Conservation (phyloP, 2,797 vertebrate species). For the Coilia nasus region DNA sequence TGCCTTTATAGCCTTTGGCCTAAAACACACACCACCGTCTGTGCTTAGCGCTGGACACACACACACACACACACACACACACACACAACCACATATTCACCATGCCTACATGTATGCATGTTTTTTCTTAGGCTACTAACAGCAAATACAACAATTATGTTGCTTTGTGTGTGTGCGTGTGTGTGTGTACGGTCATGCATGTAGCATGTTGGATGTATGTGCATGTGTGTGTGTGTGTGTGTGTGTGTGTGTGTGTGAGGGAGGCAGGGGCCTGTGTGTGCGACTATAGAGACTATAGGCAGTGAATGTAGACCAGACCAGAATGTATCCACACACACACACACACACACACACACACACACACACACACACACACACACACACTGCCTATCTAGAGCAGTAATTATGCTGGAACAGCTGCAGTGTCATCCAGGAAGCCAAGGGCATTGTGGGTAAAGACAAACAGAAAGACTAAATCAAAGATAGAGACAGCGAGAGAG, state of each 20-base stretch:
- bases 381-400: constrained; percentile 73
- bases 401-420: constrained; percentile 72
- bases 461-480: constrained; percentile 14
- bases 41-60: no score
- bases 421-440: constrained; percentile 65
- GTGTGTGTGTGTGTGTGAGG: no score
- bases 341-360: background rate
- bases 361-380: background rate
- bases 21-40: constrained; percentile 68
- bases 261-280: no score
- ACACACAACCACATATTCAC: constrained; percentile 3
- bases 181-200: no score
- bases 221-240: no score
- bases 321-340: background rate
- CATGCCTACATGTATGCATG: no score
- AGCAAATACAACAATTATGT: no score
- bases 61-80: constrained; percentile 29
- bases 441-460: constrained; percentile 66
- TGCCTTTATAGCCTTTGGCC: constrained; percentile 77
- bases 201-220: no score
- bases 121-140: no score
- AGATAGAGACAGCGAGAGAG: background rate
- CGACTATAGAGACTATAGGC: no score
- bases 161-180: no score
- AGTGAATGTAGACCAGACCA: no score